These are phyloP conservation scores for Colius striatus DNA, from an alignment of 2,113 vertebrate species.

Conservation along the genomic window DNA sequence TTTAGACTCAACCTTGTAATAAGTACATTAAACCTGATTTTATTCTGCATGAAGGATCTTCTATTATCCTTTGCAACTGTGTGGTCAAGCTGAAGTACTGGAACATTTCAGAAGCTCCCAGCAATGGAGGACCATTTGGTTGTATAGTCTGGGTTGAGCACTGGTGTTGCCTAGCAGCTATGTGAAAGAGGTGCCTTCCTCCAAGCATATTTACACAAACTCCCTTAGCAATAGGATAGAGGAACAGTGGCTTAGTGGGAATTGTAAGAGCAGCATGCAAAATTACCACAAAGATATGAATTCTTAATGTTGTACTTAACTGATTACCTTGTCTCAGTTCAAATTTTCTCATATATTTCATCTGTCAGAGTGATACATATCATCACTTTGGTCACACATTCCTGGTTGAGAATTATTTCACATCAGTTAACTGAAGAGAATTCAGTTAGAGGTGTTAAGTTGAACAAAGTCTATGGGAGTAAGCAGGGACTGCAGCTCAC, in stretches of 20 bases:
- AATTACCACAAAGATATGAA: neutral
- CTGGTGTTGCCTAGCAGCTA: neutral
- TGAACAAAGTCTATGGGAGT: neutral
- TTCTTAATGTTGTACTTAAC: neutral
- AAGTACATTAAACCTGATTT: slow-evolving; percentile 1
- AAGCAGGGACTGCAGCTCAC: neutral
- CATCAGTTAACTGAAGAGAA: neutral
- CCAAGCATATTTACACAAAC: neutral
- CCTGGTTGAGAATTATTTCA: neutral
- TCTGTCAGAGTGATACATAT: neutral
- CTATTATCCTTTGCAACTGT: neutral
- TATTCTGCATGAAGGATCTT: neutral
- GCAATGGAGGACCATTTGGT: neutral
- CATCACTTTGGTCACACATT: neutral
- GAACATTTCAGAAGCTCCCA: neutral
- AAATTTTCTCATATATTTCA: neutral
- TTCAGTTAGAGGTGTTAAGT: neutral
- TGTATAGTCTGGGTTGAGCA: neutral
- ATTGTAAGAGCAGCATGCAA: neutral
- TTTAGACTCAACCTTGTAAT: neutral
- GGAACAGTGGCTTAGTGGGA: neutral
- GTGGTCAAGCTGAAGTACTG: neutral
- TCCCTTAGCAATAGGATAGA: neutral
- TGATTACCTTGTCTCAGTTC: neutral
- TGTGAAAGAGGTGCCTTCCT: neutral